Base-by-base conservation (phyloP, 2,113 vertebrate species). In the Bambusicola thoracicus region DNA sequence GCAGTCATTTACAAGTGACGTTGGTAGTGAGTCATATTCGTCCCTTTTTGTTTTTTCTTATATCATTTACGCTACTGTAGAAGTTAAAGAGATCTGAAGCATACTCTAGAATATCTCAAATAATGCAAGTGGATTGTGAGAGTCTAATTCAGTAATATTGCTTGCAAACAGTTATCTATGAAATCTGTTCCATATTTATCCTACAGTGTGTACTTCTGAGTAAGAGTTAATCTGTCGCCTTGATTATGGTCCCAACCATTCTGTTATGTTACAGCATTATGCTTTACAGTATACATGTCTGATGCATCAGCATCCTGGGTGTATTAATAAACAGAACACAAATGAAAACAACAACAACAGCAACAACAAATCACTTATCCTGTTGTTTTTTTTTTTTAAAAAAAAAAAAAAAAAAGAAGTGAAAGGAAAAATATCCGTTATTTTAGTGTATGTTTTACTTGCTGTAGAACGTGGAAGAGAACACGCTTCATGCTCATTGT, bases 361-460 rank as follows among this genome's bases (percentile, higher is more conserved):
- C 13, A 5, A 17, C 5, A 3, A 32, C 36, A n/a, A 65, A n/a
- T 29, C 15, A 53, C 16, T 43, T 74, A 25, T 32, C 3, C 19
- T 46, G 4, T 61, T 83, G 21, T 16, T 27, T 51, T 25, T 51
- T 51, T 13, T 77, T 76, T 61, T 41, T n/a, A n/a, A 3, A 14
- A 55, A n/a, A 56, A n/a, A 53, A 13, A 20, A 73, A 41, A 55
- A 36, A 29, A 29, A 53, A 49, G 18, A 4, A 30, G 20, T 20
- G 65, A 30, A 48, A 82, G 10, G 9, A 66, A 55, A 25, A 81
- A 51, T 36, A 32, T 5, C 44, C 34, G 85, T 81, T 83, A 63
- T 86, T 92, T 70, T 97, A 70, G 8, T 51, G 25, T 93, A 96
- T 93, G 24, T 38, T 83, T 93, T 89, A 59, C 19, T 65, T 79